A percentile compares a stretch with the other conserved stretches of the same genome.
These are phyloP conservation scores for Fulmarus glacialis DNA, from an alignment of 2,113 vertebrate species.

Conservation along the genomic window DNA sequence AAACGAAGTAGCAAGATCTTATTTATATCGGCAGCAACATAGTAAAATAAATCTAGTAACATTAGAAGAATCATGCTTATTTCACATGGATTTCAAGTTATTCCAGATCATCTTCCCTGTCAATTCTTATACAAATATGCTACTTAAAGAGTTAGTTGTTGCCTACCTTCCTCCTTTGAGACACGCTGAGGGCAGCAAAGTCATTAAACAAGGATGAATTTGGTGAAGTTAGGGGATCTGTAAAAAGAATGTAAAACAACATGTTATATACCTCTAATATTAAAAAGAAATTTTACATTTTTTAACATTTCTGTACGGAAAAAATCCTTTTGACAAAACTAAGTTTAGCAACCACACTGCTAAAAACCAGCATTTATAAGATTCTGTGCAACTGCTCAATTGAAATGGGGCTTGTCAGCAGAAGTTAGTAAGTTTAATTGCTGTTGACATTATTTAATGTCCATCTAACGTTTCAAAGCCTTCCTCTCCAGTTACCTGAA, in stretches of 20 bases:
- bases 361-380: background rate
- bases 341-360: background rate
- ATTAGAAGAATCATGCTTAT: background rate
- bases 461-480: background rate
- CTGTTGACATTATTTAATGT: background rate
- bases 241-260: slow-evolving; percentile 20
- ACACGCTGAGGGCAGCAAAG: slow-evolving; percentile 95
- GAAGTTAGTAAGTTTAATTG: background rate
- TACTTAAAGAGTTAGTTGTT: background rate
- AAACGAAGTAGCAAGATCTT: background rate
- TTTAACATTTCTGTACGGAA: background rate
- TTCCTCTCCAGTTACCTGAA: background rate
- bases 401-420: background rate
- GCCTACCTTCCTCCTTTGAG: slow-evolving; percentile 97
- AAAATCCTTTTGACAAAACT: background rate
- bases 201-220: slow-evolving; percentile 96
- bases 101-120: background rate
- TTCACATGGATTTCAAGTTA: slow-evolving; percentile 14
- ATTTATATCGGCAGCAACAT: background rate
- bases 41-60: background rate
- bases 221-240: slow-evolving; percentile 93
- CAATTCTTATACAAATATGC: background rate
- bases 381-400: background rate
- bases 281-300: background rate
- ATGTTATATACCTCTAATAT: background rate